Evolutionary conservation across 92 coral and sea anemone genomes (phyloP), one percentile per base, ranked within the genome.

Genomic region (Isaurus tuberculatus): DNA sequence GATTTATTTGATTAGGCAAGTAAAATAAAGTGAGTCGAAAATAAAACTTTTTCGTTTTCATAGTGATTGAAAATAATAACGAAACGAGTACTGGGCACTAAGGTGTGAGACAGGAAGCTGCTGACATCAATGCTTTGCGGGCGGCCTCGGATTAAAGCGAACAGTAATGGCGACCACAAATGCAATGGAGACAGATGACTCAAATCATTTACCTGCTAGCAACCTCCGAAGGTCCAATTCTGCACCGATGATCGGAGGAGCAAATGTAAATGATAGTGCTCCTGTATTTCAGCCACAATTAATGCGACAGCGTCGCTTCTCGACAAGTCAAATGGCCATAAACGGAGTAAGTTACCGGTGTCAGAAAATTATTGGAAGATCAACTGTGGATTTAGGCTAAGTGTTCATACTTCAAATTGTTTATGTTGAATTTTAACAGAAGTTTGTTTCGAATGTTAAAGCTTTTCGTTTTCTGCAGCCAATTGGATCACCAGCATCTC

Each of bases 151-250:
- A 79, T 85, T 83, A 80, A 75, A 83, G 73, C 67, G 83, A 88
- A 83, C 86, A 75, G 89, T 87, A 75, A 83, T 93, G 96, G 98
- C 98, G 93, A 92, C 91, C 87, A 93, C 93, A 83, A 77, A 27
- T 77, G 98, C 98, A 64, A 97, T 97, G 99, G 99, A 97, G 82
- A 97, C 99, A 48, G 99, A 97, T 72, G 99, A 97, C 70, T 91
- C 88, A 77, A 74, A 84, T 65, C 98, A 97, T 87, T 73, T 89
- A 85, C 88, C 98, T 83, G 91, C 94, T 23, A 92, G 92, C 77
- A 92, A 91, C 40, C 88, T 97, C 55, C 95, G 99, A 58, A 81
- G 99, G 85, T 97, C 99, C 13, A 97, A 94, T 75, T 97, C 99
- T 86, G 99, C 99, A 80, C 99, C 99, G 66, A 95, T 94, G 80